Percentiles rank a stretch among this genome's conserved stretches.
Conservation (phyloP, 2,797 vertebrate genomes). For the Urosaurus nigricauda region DNA sequence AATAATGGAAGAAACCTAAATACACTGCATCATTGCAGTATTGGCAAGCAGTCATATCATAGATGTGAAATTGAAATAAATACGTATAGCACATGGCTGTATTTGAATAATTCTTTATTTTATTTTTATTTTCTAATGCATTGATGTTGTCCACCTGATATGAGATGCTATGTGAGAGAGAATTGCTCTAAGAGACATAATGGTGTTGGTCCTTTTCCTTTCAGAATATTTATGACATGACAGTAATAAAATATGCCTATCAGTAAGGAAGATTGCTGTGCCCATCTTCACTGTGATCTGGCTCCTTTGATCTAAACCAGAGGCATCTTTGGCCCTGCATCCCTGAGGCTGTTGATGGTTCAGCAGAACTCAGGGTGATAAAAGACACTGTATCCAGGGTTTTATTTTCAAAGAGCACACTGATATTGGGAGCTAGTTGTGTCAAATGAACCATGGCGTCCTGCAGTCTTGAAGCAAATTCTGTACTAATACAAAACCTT, state of each 20-base stretch:
- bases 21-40: background rate
- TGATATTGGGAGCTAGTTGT: background rate
- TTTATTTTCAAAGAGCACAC: background rate
- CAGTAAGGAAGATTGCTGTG: background rate
- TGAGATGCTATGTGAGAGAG: background rate
- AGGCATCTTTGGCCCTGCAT: background rate
- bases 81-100: background rate
- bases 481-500: conserved; percentile 26
- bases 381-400: too few species aligned
- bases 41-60: background rate
- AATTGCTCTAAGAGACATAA: background rate
- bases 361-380: background rate
- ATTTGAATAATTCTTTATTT: background rate
- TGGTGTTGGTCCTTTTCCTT: background rate
- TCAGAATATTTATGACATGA: background rate
- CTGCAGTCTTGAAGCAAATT: conserved; percentile 9
- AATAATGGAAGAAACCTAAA: background rate
- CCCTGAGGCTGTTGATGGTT: background rate
- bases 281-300: background rate
- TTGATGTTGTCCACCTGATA: background rate
- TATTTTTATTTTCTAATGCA: background rate
- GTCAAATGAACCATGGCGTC: background rate
- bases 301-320: background rate
- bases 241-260: background rate
- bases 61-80: background rate